These are phyloP conservation scores for Hippopotamyrus pictus DNA, from an alignment of 2,797 vertebrate species.

Conservation along the genomic window DNA sequence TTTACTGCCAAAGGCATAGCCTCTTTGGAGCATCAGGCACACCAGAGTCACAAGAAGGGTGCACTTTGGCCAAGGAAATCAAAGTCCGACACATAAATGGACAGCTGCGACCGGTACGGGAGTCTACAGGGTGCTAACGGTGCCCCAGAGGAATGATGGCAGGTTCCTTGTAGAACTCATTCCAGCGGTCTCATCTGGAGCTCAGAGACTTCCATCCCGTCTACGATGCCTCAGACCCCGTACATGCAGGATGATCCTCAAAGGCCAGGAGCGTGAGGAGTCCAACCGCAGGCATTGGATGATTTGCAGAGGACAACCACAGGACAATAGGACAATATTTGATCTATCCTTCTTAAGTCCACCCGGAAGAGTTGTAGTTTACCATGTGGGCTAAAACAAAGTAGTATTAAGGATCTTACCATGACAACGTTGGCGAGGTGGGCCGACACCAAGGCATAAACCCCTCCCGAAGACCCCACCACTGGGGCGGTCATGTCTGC, in stretches of 20 bases:
- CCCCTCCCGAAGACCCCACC: constrained; percentile 90
- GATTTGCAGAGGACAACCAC: not conserved
- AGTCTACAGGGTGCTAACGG: not conserved
- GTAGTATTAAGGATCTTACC: constrained; percentile 58
- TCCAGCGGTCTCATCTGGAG: not conserved
- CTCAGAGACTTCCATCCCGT: not conserved
- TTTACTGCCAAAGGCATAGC: constrained; percentile 12
- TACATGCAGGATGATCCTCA: not conserved
- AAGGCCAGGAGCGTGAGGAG: not conserved
- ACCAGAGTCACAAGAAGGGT: not conserved
- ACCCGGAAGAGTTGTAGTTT: not conserved
- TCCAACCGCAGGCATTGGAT: not conserved
- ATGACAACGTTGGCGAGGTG: constrained; percentile 96
- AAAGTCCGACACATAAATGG: not conserved
- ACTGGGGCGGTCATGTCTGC: constrained; percentile 92
- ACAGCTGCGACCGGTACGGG: not conserved
- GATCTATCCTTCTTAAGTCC: not conserved
- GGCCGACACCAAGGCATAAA: constrained; percentile 95
- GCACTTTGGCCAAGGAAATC: not conserved
- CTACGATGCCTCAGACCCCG: not conserved
- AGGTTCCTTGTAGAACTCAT: not conserved
- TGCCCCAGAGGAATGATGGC: not conserved
- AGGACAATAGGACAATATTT: not conserved
- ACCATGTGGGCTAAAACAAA: not conserved
- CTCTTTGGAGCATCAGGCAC: not conserved